These are phyloP conservation scores for Tenebrosternarchus preto DNA, from an alignment of 2,113 vertebrate species.

Conservation along the genomic window DNA sequence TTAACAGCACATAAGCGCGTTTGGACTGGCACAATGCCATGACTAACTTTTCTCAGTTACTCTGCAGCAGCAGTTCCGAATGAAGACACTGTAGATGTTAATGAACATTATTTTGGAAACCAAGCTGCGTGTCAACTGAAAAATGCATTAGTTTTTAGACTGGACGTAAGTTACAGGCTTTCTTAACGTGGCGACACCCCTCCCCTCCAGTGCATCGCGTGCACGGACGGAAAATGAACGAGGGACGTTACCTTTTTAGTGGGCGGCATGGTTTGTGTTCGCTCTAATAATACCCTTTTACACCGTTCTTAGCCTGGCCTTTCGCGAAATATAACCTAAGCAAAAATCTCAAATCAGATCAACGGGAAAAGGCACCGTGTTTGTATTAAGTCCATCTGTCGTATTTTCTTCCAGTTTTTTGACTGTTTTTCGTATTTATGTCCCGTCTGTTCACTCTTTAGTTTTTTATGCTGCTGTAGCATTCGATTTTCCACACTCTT, in stretches of 20 bases:
- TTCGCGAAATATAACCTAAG: not conserved
- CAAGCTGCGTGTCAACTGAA: too few relatives aligned
- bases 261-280: not conserved
- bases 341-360: not conserved
- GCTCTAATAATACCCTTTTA: not conserved
- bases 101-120: not conserved
- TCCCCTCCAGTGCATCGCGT: not conserved
- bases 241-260: not conserved
- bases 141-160: not conserved
- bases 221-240: not conserved
- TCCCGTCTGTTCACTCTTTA: too few relatives aligned
- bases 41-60: not conserved
- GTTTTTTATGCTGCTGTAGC: too few relatives aligned
- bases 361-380: not conserved
- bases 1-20: too few relatives aligned
- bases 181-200: not conserved
- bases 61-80: not conserved
- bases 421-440: not conserved
- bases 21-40: not conserved
- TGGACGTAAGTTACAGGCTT: not conserved
- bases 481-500: too few relatives aligned
- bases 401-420: not conserved
- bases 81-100: not conserved
- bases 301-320: not conserved
- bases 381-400: not conserved